Percentiles rank a stretch among this genome's conserved stretches.
Evolutionary conservation across 1,140 invertebrate genomes (phyloP).

Genomic region (Bombyx mori): DNA sequence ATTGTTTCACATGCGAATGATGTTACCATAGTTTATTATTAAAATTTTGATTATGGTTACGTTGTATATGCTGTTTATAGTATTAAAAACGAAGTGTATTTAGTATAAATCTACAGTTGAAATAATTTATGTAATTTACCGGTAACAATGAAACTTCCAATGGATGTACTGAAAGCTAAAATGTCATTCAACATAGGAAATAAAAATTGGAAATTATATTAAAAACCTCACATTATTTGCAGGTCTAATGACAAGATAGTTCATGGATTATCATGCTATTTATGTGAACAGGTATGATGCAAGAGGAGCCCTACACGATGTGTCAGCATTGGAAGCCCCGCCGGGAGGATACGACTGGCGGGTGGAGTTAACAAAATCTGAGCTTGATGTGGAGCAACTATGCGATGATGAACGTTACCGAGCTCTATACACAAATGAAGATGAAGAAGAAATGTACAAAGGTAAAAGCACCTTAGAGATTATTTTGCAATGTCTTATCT

Average conservation of each 20-base stretch:
- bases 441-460: slow-evolving; percentile 88
- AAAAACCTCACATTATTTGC: neutral
- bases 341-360: slow-evolving; percentile 80
- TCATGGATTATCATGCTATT: neutral
- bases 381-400: slow-evolving; percentile 86
- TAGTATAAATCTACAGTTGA: too few relatives aligned
- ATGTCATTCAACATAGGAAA: too few relatives aligned
- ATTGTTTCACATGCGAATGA: neutral
- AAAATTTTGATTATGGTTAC: too few relatives aligned
- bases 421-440: slow-evolving; percentile 88
- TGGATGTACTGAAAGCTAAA: too few relatives aligned
- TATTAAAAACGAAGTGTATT: too few relatives aligned
- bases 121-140: too few relatives aligned
- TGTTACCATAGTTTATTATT: too few relatives aligned
- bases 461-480: slow-evolving; percentile 44
- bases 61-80: too few relatives aligned
- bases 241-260: slow-evolving; percentile 1
- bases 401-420: slow-evolving; percentile 93
- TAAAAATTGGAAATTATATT: too few relatives aligned
- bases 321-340: slow-evolving; percentile 80
- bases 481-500: neutral
- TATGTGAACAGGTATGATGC: slow-evolving; percentile 91
- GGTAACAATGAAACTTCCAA: too few relatives aligned
- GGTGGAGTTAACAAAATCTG: slow-evolving; percentile 81
- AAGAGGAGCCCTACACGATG: slow-evolving; percentile 87